phyloP scores from a whole-genome alignment of 1,140 invertebrate species.

The Ceratina australensis region DNA sequence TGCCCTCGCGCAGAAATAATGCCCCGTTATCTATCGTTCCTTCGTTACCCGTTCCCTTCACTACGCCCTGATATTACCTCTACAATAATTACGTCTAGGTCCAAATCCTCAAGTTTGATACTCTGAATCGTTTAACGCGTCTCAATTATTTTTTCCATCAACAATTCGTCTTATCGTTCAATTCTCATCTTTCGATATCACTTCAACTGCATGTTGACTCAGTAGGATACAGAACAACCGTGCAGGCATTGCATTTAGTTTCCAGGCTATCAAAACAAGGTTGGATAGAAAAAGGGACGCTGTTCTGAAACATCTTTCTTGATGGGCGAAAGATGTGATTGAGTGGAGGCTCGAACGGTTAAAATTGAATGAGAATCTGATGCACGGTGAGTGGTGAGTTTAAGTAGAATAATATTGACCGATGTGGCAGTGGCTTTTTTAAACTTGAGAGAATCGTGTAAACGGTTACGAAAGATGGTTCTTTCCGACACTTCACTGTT shows the following conservation, averaged over 20 bases:
- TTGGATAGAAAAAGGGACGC: background rate
- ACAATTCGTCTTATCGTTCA: too few species aligned
- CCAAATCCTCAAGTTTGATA: background rate
- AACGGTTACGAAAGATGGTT: background rate
- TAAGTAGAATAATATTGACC: background rate
- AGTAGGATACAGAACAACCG: too few species aligned
- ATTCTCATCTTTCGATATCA: too few species aligned
- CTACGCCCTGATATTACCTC: too few species aligned
- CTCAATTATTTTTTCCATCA: too few species aligned
- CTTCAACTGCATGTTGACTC: too few species aligned
- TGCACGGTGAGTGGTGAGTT: background rate
- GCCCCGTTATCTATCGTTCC: background rate
- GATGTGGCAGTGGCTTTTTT: background rate
- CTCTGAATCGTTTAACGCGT: too few species aligned
- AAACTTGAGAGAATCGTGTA: background rate
- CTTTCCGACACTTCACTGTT: background rate
- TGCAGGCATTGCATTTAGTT: background rate
- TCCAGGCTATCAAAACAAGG: background rate
- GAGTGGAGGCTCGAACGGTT: background rate
- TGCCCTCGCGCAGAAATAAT: constrained; percentile 17
- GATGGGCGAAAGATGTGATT: background rate
- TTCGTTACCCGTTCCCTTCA: background rate
- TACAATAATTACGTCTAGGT: background rate
- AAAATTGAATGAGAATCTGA: background rate
- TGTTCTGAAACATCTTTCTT: background rate